Base-by-base conservation (phyloP, 2,888 invertebrate genomes). In the Oxytorus armatus region DNA sequence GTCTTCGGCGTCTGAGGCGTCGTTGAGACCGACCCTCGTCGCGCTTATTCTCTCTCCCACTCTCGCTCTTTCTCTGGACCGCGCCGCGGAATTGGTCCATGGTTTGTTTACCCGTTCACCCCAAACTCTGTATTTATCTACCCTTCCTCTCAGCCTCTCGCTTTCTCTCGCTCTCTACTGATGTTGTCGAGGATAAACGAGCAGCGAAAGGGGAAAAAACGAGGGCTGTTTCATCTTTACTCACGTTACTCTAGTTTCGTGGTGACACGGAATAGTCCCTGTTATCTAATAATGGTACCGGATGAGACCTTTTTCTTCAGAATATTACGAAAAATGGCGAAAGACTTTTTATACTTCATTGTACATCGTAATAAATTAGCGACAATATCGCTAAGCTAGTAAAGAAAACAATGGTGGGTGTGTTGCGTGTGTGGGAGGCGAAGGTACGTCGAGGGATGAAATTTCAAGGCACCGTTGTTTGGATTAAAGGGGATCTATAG, bases 1-100 rank as follows among this genome's bases (percentile, higher is more conserved):
- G 79, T 84, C 74, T 75, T 75, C 49, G 80, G 86, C 82, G 83
- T 55, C 73, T 76, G 63, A 59, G 68, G 82, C 82, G 82, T 57
- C 82, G 79, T 77, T 74, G 74, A 53, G 81, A 47, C n/a, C 83
- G 74, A 85, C 77, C 36, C 63, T 61, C n/a, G n/a, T n/a, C n/a
- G n/a, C n/a, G n/a, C n/a, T n/a, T n/a, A 49, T 47, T 66, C 80
- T 36, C 44, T 33, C 65, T 21, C 33, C 21, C 25, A 7, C 21
- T n/a, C 44, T 33, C 77, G 25, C 49, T 77, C 79, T 66, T 42
- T 63, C 47, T 16, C 57, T 66, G 57, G 63, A 65, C 66, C 72
- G 14, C 10, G 42, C 53, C 36, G 55, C 42, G 53, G 61, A 63
- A 72, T 69, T 57, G 63, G 47, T 69, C 76, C 72, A 65, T 66